Conservation (phyloP, 2,888 invertebrate genomes). For the Scaptomyza polygonia region DNA sequence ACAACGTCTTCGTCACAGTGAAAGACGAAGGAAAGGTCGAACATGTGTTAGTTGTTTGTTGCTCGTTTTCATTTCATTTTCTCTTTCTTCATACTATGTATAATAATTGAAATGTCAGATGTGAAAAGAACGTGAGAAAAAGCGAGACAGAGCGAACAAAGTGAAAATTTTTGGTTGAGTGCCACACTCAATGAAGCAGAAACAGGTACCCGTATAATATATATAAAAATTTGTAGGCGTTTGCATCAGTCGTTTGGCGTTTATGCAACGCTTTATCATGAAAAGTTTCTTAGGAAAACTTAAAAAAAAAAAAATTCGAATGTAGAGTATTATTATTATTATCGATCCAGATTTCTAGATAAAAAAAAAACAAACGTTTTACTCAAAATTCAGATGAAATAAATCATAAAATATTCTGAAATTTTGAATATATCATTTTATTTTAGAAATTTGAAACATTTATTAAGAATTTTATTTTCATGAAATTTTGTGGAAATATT, state of each 20-base stretch:
- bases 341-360: no score
- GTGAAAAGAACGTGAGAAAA: slow-evolving; percentile 9
- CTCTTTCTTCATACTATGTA: slow-evolving; percentile 39
- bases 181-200: slow-evolving; percentile 65
- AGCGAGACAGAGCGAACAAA: slow-evolving; percentile 17
- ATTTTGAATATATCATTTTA: no score
- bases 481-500: no score
- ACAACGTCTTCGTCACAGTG: slow-evolving; percentile 38
- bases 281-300: not conserved
- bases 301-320: no score
- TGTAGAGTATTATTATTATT: no score
- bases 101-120: slow-evolving; percentile 79
- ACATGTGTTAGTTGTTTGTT: slow-evolving; percentile 66
- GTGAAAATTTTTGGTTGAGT: slow-evolving; percentile 45
- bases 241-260: slow-evolving; percentile 26
- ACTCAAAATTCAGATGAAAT: no score
- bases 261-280: slow-evolving; percentile 40
- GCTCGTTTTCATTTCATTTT: slow-evolving; percentile 10
- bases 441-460: no score
- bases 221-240: slow-evolving; percentile 13
- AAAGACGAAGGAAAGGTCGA: slow-evolving; percentile 28
- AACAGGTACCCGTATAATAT: slow-evolving; percentile 60
- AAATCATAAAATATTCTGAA: no score
- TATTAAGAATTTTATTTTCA: no score
- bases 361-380: no score